Evolutionary conservation across 1,140 invertebrate genomes (phyloP).

Genomic region (Drosophila pallidifrons): DNA sequence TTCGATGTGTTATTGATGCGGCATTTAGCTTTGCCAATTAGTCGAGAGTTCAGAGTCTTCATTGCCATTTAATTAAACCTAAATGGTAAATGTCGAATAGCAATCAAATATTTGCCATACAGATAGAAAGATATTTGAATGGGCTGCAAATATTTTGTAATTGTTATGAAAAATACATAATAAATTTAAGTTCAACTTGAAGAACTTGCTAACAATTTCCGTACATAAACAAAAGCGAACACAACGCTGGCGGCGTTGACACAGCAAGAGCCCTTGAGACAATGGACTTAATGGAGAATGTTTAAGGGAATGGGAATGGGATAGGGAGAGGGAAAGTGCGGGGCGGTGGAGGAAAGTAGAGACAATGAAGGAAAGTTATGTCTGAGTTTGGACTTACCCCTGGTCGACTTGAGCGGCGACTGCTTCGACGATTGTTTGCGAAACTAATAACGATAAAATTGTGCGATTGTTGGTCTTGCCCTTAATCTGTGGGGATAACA

Average conservation of each 20-base stretch:
- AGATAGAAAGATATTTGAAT: not conserved
- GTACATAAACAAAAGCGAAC: conserved; percentile 49
- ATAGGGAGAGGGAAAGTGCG: too few species aligned
- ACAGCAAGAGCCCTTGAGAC: conserved; percentile 41
- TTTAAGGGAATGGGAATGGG: not conserved
- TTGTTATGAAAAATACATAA: conserved; percentile 36
- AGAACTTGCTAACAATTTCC: conserved; percentile 42
- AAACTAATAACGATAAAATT: conserved; percentile 85
- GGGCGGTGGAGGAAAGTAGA: not conserved
- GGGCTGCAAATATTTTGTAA: conserved; percentile 21
- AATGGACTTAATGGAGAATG: conserved; percentile 47
- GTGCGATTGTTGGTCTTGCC: conserved; percentile 84
- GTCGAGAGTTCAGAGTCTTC: not conserved
- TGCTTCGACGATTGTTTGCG: conserved; percentile 81
- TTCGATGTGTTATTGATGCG: not conserved
- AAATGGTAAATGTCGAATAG: conserved; percentile 3
- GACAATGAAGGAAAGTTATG: conserved; percentile 14
- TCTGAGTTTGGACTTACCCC: conserved; percentile 69
- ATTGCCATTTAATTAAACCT: conserved; percentile 2
- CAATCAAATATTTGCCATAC: conserved; percentile 13
- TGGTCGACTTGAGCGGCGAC: conserved; percentile 68
- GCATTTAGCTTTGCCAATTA: conserved; percentile 6
- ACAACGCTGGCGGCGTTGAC: conserved; percentile 26
- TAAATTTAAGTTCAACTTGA: not conserved
- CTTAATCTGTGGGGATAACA: conserved; percentile 83